phyloP scores from a whole-genome alignment of 2,888 invertebrate genomes.

The Agonopterix subpropinquella region DNA sequence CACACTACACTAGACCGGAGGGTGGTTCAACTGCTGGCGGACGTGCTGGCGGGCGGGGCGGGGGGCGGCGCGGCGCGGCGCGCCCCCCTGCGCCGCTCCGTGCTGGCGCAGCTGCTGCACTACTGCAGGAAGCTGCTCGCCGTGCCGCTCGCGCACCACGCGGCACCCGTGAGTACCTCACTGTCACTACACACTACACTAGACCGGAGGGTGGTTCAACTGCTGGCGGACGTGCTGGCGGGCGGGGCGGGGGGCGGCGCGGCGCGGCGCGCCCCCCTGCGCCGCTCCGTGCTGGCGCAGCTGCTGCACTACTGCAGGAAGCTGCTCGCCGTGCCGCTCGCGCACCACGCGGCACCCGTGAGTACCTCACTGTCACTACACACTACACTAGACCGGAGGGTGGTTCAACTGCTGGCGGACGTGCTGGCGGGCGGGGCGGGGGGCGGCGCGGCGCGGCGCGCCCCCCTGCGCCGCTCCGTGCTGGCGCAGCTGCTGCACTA shows the following conservation, averaged over 20 bases:
- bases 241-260: conserved; percentile 76
- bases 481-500: conserved; percentile 83
- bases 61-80: conserved; percentile 74
- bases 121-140: conserved; percentile 77
- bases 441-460: conserved; percentile 71
- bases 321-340: conserved; percentile 71
- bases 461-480: conserved; percentile 81
- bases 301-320: conserved; percentile 80
- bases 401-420: conserved; percentile 84
- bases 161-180: no score
- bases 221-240: conserved; percentile 81
- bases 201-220: conserved; percentile 76
- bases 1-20: conserved; percentile 48
- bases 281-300: conserved; percentile 82
- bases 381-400: conserved; percentile 60
- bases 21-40: conserved; percentile 85
- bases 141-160: conserved; percentile 48
- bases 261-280: conserved; percentile 73
- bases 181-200: no score
- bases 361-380: no score
- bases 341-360: conserved; percentile 1
- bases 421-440: conserved; percentile 72
- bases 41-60: conserved; percentile 70
- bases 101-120: conserved; percentile 83
- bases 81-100: conserved; percentile 79